Conservation (phyloP, 2,113 vertebrate species). For the Grallaria varia region DNA sequence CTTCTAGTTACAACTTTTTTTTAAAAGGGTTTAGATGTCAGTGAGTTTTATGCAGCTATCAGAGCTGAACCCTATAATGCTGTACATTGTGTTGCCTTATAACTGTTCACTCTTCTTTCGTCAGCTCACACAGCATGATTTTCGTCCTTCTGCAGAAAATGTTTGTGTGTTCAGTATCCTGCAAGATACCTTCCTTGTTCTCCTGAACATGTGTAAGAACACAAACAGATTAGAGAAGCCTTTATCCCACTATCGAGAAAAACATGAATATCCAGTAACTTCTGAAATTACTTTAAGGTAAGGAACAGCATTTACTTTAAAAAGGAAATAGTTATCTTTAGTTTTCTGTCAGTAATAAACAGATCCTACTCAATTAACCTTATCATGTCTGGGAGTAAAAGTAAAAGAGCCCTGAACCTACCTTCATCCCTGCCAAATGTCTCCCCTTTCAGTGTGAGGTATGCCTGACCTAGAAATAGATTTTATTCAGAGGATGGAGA, state of each 20-base stretch:
- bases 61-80: background rate
- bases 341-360: background rate
- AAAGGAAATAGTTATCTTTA: background rate
- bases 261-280: background rate
- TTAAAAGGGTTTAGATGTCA: background rate
- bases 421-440: background rate
- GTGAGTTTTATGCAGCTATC: background rate
- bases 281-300: background rate
- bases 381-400: background rate
- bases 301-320: background rate
- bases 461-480: background rate
- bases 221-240: background rate
- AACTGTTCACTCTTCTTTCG: background rate
- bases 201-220: background rate
- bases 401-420: background rate
- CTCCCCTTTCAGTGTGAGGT: background rate
- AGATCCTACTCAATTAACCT: background rate
- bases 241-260: background rate
- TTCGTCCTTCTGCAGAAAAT: background rate
- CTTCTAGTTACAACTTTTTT: background rate
- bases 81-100: background rate
- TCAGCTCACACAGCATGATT: background rate
- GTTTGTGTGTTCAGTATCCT: background rate
- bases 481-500: background rate
- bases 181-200: background rate